These are phyloP conservation scores for Plotosus lineatus DNA, from an alignment of 2,113 vertebrate species.

Conservation along the genomic window DNA sequence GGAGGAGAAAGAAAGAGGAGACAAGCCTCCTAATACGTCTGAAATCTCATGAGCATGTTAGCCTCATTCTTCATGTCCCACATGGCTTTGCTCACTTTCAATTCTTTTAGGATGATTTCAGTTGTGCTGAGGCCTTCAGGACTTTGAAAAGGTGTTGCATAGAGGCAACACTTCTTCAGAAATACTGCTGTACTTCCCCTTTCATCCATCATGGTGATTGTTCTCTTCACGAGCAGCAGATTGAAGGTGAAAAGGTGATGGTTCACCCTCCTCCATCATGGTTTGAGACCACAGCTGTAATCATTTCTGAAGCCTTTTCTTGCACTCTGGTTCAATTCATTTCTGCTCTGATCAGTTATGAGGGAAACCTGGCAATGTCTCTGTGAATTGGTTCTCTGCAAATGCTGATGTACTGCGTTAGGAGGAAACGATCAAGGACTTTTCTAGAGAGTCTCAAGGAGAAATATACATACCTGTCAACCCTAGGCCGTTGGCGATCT, in stretches of 20 bases:
- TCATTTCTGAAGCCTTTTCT: slow-evolving; percentile 49
- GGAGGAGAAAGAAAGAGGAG: slow-evolving; percentile 3
- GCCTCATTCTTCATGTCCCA: neutral
- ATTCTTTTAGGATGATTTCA: slow-evolving; percentile 31
- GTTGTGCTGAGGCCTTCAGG: neutral
- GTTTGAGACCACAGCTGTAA: slow-evolving; percentile 31
- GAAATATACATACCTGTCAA: too few relatives aligned
- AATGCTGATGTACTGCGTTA: slow-evolving; percentile 19
- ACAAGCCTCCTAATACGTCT: slow-evolving; percentile 5
- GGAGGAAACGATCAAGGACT: slow-evolving; percentile 9
- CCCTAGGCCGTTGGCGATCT: too few relatives aligned
- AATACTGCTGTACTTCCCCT: slow-evolving; percentile 9
- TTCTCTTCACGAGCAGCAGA: slow-evolving; percentile 39
- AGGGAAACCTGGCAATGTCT: slow-evolving; percentile 40
- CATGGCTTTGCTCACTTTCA: neutral
- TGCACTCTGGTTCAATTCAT: slow-evolving; percentile 50
- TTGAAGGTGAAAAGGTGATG: slow-evolving; percentile 38
- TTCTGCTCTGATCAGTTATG: slow-evolving; percentile 57
- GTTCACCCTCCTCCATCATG: slow-evolving; percentile 11
- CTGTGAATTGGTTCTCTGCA: slow-evolving; percentile 54
- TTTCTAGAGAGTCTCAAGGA: slow-evolving; percentile 4
- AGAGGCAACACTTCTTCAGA: neutral
- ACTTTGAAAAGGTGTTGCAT: slow-evolving; percentile 13
- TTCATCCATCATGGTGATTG: slow-evolving; percentile 41
- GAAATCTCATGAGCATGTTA: neutral